Evolutionary conservation across 2,113 vertebrate species (phyloP).

Genomic region (Irena cyanogastra): DNA sequence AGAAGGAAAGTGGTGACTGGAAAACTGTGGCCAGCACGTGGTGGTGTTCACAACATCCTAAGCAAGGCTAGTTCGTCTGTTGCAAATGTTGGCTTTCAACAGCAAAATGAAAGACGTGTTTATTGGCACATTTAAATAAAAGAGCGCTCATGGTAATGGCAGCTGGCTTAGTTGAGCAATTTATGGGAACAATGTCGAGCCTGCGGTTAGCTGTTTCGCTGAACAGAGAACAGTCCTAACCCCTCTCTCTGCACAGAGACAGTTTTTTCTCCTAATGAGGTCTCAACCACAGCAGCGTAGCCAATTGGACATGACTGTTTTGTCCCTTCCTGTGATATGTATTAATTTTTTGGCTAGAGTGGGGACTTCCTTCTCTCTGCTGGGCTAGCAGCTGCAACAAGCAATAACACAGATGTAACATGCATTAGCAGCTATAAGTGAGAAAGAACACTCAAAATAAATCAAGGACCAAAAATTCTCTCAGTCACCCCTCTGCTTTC

Average conservation of each 20-base stretch:
- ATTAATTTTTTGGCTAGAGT: not conserved
- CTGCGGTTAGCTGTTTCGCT: not conserved
- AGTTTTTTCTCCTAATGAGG: not conserved
- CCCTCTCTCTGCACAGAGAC: not conserved
- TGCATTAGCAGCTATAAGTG: rapidly evolving
- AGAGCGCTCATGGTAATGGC: not conserved
- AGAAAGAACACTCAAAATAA: not conserved
- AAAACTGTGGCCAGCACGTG: not conserved
- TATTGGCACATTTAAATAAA: not conserved
- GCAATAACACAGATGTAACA: not conserved
- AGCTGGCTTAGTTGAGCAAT: not conserved
- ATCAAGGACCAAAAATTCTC: not conserved
- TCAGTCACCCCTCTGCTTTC: not conserved
- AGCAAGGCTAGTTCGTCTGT: not conserved
- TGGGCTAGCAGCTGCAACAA: not conserved
- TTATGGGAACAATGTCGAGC: not conserved
- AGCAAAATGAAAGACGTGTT: not conserved
- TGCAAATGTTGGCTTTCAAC: not conserved
- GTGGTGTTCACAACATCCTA: not conserved
- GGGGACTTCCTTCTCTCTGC: not conserved
- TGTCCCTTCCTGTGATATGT: not conserved
- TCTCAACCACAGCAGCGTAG: not conserved
- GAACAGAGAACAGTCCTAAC: not conserved
- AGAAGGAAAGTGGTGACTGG: not conserved
- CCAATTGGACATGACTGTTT: not conserved